phyloP scores from a whole-genome alignment of 2,888 invertebrate species.

The Fissipunctia ypsillon region DNA sequence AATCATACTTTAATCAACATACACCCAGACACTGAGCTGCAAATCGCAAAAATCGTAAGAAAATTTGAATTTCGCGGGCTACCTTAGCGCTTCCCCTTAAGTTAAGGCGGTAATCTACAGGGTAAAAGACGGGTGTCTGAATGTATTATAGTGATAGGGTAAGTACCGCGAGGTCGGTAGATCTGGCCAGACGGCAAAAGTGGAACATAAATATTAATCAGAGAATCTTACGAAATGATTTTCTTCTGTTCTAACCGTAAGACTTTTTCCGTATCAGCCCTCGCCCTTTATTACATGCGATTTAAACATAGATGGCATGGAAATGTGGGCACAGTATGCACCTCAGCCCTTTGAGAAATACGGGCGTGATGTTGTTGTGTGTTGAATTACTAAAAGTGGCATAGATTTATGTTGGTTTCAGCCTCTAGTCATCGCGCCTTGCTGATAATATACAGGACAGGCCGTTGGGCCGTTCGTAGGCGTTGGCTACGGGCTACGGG shows the following conservation, averaged over 20 bases:
- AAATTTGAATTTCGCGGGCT: too few relatives aligned
- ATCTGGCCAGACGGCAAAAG: not conserved
- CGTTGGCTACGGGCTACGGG: slow-evolving; percentile 44
- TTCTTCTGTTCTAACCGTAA: not conserved
- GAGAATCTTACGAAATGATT: not conserved
- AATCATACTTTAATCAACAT: too few relatives aligned
- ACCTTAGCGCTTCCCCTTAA: too few relatives aligned
- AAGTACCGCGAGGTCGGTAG: not conserved
- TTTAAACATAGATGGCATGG: not conserved
- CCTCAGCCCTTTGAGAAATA: not conserved
- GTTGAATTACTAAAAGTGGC: not conserved
- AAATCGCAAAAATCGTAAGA: too few relatives aligned
- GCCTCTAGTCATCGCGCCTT: slow-evolving; percentile 8
- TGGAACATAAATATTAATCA: not conserved
- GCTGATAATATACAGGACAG: slow-evolving; percentile 21
- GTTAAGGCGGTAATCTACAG: not conserved
- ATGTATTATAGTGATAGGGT: not conserved
- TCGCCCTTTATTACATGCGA: not conserved
- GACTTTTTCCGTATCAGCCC: too few relatives aligned
- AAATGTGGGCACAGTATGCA: not conserved
- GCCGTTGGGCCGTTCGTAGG: slow-evolving; percentile 36
- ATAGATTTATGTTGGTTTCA: not conserved
- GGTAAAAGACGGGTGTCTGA: not conserved
- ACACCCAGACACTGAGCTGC: too few relatives aligned
- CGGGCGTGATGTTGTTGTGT: not conserved